Evolutionary conservation across 2,888 invertebrate species (phyloP).

Genomic region (Apotomis turbidana): DNA sequence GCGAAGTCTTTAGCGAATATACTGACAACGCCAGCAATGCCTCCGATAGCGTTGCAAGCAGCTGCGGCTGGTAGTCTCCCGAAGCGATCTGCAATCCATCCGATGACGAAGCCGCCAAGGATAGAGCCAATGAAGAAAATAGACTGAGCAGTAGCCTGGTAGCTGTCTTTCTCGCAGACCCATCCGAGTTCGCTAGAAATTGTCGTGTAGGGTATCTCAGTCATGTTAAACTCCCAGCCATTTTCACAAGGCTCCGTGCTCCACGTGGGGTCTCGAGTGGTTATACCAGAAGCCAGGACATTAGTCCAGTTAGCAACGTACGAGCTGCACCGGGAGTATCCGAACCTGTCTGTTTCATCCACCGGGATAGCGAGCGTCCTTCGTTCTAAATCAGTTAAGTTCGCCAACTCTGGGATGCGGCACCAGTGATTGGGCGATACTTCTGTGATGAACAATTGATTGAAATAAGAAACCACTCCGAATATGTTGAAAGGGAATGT

Average conservation of each 20-base stretch:
- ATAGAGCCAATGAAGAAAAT: constrained; percentile 69
- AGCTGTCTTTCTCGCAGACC: constrained; percentile 67
- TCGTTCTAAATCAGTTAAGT: constrained; percentile 59
- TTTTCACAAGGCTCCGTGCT: constrained; percentile 54
- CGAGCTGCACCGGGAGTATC: constrained; percentile 63
- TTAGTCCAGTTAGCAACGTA: constrained; percentile 67
- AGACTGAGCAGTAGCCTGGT: constrained; percentile 69
- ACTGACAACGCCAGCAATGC: constrained; percentile 59
- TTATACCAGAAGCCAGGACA: constrained; percentile 51
- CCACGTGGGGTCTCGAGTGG: constrained; percentile 55
- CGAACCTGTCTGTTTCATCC: constrained; percentile 55
- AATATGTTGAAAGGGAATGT: constrained; percentile 66
- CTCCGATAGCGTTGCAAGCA: constrained; percentile 61
- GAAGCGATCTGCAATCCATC: constrained; percentile 66
- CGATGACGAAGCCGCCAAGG: constrained; percentile 63
- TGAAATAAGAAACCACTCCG: constrained; percentile 62
- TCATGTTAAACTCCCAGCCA: constrained; percentile 71
- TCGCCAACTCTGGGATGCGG: constrained; percentile 64
- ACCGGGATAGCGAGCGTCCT: constrained; percentile 60
- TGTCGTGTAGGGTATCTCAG: constrained; percentile 69
- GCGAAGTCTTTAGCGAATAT: constrained; percentile 58
- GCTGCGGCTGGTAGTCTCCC: constrained; percentile 66
- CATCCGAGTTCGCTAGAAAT: constrained; percentile 67
- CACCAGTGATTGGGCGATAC: constrained; percentile 68
- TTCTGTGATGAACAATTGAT: constrained; percentile 68